Conservation (phyloP, 2,113 vertebrate species). For the Apodemus speciosus region DNA sequence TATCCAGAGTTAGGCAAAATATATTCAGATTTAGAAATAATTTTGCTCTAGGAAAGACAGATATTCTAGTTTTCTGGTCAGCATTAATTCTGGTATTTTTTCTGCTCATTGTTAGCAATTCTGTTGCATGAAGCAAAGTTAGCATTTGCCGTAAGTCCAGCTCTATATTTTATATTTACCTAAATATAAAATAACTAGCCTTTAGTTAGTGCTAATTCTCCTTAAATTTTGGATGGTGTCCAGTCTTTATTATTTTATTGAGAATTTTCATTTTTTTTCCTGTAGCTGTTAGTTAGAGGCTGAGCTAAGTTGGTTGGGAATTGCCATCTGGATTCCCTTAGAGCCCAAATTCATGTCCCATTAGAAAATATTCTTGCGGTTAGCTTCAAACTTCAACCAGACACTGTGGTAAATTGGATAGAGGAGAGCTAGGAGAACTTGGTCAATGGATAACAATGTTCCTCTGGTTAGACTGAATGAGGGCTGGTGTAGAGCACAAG, state of each 20-base stretch:
- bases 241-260: slow-evolving; percentile 21
- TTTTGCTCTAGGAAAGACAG: background rate
- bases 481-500: background rate
- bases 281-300: slow-evolving; percentile 35
- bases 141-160: background rate
- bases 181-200: background rate
- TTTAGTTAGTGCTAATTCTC: slow-evolving; percentile 23
- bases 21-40: background rate
- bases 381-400: slow-evolving; percentile 20
- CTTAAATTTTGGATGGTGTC: background rate
- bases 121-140: slow-evolving; percentile 10
- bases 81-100: background rate
- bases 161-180: background rate
- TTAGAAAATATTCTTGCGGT: slow-evolving; percentile 47
- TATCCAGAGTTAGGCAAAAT: background rate
- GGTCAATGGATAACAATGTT: background rate
- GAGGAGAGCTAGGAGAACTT: background rate
- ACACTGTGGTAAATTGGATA: background rate
- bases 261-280: slow-evolving; percentile 40
- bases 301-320: background rate
- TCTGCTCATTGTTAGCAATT: slow-evolving; percentile 6
- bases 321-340: slow-evolving; percentile 16
- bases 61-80: background rate
- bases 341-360: background rate
- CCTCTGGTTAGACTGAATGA: background rate